A percentile compares a stretch with the other conserved stretches of the same genome.
These are phyloP conservation scores for Geococcyx californianus DNA, from an alignment of 2,113 vertebrate species.

Conservation along the genomic window DNA sequence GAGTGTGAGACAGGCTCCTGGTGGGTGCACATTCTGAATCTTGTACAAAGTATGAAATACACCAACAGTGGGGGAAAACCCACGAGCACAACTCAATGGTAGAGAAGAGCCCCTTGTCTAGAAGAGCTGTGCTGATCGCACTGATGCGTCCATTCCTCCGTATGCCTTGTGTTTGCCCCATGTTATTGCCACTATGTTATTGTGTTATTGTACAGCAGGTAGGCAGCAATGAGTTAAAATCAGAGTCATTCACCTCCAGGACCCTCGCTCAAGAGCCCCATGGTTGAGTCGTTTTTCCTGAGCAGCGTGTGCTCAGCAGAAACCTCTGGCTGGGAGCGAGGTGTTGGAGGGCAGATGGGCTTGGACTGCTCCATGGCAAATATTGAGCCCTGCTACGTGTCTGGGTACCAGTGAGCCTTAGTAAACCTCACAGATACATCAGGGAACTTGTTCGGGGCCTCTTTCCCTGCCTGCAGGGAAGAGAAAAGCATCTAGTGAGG, in stretches of 20 bases:
- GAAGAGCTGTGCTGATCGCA: background rate
- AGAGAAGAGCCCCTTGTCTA: background rate
- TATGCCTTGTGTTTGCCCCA: fast-evolving
- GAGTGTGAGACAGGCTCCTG: background rate
- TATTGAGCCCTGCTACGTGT: fast-evolving
- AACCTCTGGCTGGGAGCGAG: background rate
- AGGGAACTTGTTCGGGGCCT: background rate
- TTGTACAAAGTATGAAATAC: background rate
- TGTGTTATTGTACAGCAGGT: background rate
- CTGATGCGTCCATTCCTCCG: fast-evolving
- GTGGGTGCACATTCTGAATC: background rate
- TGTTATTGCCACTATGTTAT: background rate
- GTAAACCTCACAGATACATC: background rate
- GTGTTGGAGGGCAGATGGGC: background rate
- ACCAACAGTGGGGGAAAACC: background rate
- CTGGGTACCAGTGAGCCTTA: background rate
- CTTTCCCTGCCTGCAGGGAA: background rate
- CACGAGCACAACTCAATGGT: fast-evolving
- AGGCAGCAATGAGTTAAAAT: background rate
- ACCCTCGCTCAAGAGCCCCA: fast-evolving
- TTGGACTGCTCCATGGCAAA: background rate
- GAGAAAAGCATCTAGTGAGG: background rate
- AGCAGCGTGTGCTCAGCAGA: background rate
- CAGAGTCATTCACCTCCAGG: background rate
- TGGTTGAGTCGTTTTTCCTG: background rate